Conservation (phyloP, 2,888 invertebrate genomes). For the Pyrrhosoma nymphula region DNA sequence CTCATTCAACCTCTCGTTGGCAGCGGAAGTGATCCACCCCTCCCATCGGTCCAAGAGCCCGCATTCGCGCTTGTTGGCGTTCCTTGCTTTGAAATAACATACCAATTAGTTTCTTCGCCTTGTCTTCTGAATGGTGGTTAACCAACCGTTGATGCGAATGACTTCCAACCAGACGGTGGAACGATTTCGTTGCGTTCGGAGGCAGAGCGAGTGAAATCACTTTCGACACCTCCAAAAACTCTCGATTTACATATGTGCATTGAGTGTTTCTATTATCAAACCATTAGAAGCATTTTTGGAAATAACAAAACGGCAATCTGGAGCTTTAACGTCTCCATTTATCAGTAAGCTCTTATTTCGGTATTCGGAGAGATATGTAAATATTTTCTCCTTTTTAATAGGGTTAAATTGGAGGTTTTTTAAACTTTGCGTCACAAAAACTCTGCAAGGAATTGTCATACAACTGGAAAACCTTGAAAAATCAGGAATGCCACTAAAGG, state of each 20-base stretch:
- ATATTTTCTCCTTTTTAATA: too few species aligned
- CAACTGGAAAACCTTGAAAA: too few species aligned
- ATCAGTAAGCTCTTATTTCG: too few species aligned
- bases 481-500: too few species aligned
- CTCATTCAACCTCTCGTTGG: neutral
- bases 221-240: neutral
- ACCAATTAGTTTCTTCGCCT: neutral
- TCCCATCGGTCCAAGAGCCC: neutral
- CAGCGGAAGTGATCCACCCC: neutral
- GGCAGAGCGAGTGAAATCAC: neutral
- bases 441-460: too few species aligned
- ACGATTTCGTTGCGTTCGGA: neutral
- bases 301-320: too few species aligned
- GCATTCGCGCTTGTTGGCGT: neutral
- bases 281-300: too few species aligned
- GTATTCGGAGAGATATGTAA: too few species aligned
- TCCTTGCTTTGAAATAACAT: neutral
- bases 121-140: neutral
- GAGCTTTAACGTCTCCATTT: too few species aligned
- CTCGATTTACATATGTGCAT: neutral
- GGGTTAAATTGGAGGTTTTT: too few species aligned
- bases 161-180: neutral
- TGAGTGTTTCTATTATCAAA: too few species aligned
- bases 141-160: neutral
- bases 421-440: too few species aligned